Conservation (phyloP, 2,888 invertebrate species). For the Danaus chrysippus region DNA sequence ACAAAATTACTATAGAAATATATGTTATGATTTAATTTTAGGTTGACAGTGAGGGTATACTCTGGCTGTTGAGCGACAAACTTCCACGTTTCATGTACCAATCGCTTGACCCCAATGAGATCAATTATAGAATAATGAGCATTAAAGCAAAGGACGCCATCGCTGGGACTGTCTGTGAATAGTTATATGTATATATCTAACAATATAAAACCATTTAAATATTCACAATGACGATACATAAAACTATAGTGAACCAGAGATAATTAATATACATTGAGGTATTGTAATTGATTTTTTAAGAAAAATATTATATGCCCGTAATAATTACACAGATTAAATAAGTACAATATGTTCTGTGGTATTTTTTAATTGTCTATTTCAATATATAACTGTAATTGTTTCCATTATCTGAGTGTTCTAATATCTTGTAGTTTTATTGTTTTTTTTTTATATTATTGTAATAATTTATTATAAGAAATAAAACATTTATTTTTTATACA, state of each 20-base stretch:
- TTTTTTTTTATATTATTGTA: background rate
- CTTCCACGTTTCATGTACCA: conserved; percentile 86
- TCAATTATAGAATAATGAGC: conserved; percentile 83
- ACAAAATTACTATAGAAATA: too few species aligned
- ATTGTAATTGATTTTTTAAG: too few species aligned
- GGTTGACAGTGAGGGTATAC: conserved; percentile 73
- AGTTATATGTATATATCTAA: conserved; percentile 17
- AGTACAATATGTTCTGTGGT: too few species aligned
- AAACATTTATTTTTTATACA: background rate
- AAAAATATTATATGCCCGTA: too few species aligned
- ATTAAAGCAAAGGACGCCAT: conserved; percentile 76
- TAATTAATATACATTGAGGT: too few species aligned
- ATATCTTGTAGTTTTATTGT: background rate
- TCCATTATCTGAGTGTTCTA: too few species aligned
- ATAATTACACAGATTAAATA: too few species aligned
- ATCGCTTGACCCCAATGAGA: conserved; percentile 81
- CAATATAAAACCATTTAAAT: background rate
- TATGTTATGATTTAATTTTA: conserved; percentile 42
- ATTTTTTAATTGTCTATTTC: too few species aligned
- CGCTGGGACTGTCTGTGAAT: conserved; percentile 76
- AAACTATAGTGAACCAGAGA: too few species aligned
- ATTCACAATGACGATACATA: too few species aligned
- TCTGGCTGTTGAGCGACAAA: conserved; percentile 89
- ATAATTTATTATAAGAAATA: background rate
- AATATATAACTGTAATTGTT: too few species aligned